Conservation (phyloP, 2,797 vertebrate genomes). For the Sebastolobus alascanus region DNA sequence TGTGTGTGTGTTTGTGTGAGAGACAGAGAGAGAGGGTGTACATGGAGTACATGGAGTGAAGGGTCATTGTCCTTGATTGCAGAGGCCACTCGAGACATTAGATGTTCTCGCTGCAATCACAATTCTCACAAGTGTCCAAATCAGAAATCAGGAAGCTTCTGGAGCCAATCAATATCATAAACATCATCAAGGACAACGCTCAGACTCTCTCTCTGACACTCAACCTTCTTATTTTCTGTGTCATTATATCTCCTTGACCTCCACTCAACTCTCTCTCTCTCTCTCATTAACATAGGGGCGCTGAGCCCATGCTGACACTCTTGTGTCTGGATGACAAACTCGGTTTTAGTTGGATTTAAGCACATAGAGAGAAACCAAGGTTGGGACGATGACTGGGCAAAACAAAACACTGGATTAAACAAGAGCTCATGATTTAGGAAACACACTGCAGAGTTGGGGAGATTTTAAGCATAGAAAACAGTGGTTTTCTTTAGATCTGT, state of each 20-base stretch:
- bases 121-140: slow-evolving; percentile 73
- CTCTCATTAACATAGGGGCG: slow-evolving; percentile 48
- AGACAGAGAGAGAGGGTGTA: neutral
- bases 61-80: slow-evolving; percentile 82
- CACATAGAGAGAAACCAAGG: slow-evolving; percentile 10
- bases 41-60: slow-evolving; percentile 44
- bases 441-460: neutral
- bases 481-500: neutral
- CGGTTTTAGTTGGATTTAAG: slow-evolving; percentile 22
- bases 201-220: slow-evolving; percentile 28
- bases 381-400: slow-evolving; percentile 19
- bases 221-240: slow-evolving; percentile 57
- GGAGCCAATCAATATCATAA: slow-evolving; percentile 77
- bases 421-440: neutral
- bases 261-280: slow-evolving; percentile 6
- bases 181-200: slow-evolving; percentile 67
- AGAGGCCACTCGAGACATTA: slow-evolving; percentile 77
- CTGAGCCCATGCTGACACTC: slow-evolving; percentile 3
- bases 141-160: slow-evolving; percentile 72
- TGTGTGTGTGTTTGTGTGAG: neutral
- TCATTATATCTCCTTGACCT: slow-evolving; percentile 65
- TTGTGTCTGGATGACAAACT: slow-evolving; percentile 19
- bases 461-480: neutral
- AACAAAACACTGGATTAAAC: neutral
- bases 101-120: slow-evolving; percentile 80